Percentiles rank a stretch among this genome's conserved stretches.
Conservation (phyloP, 1,140 invertebrate species). For the Charaxes varanes region DNA sequence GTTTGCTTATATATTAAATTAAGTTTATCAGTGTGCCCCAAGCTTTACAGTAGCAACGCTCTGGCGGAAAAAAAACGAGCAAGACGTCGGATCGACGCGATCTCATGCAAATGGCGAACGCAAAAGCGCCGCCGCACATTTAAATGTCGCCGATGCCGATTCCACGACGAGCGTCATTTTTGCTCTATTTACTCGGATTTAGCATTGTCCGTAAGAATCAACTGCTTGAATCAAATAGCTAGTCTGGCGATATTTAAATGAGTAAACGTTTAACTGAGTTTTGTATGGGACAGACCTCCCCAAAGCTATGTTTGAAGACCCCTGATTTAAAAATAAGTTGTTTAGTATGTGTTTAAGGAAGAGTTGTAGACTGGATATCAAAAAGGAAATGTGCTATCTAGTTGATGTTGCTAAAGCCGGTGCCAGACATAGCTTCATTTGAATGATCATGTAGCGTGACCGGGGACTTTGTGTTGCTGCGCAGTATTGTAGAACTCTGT, state of each 20-base stretch:
- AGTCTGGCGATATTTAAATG: slow-evolving; percentile 13
- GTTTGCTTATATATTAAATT: too few relatives aligned
- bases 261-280: background rate
- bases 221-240: slow-evolving; percentile 17
- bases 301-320: too few relatives aligned
- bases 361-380: too few relatives aligned
- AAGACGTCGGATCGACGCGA: slow-evolving; percentile 60
- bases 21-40: slow-evolving; percentile 26
- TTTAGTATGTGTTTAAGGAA: too few relatives aligned
- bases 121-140: slow-evolving; percentile 62
- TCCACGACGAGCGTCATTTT: slow-evolving; percentile 44
- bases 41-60: slow-evolving; percentile 22
- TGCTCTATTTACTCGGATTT: slow-evolving; percentile 51
- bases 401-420: too few relatives aligned
- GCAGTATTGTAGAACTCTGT: too few relatives aligned
- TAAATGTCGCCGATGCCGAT: slow-evolving; percentile 59
- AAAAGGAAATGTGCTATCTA: too few relatives aligned
- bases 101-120: slow-evolving; percentile 57
- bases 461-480: too few relatives aligned
- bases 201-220: slow-evolving; percentile 27
- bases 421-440: too few relatives aligned
- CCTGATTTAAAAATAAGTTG: too few relatives aligned
- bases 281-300: too few relatives aligned
- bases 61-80: slow-evolving; percentile 48
- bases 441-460: too few relatives aligned